Conservation (phyloP, 2,797 vertebrate genomes). For the Sebastes reedi region DNA sequence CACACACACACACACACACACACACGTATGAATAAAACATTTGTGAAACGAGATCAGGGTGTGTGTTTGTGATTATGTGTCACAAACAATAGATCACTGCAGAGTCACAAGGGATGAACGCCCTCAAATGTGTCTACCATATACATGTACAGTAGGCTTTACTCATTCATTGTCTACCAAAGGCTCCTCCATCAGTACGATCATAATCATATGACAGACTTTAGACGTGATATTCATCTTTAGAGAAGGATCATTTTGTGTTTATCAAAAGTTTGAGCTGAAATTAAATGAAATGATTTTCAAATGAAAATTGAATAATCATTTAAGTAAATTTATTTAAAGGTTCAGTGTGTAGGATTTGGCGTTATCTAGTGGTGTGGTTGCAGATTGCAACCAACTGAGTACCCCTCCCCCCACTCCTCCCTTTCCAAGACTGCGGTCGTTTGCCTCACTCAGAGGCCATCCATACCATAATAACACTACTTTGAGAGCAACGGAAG, state of each 20-base stretch:
- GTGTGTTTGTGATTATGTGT: slow-evolving; percentile 35
- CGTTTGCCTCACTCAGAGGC: too few relatives aligned
- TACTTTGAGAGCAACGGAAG: too few relatives aligned
- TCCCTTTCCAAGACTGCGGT: too few relatives aligned
- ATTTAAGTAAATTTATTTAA: background rate
- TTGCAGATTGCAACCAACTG: too few relatives aligned
- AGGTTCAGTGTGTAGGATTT: too few relatives aligned
- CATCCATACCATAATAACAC: too few relatives aligned
- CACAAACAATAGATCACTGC: slow-evolving; percentile 57
- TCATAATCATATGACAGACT: background rate
- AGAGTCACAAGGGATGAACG: slow-evolving; percentile 9
- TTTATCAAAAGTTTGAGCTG: background rate
- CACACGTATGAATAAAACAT: slow-evolving; percentile 37
- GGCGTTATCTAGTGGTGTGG: too few relatives aligned
- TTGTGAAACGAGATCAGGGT: slow-evolving; percentile 36
- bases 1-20: background rate
- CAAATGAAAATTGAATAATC: background rate
- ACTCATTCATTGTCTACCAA: slow-evolving; percentile 25
- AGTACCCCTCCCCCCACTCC: too few relatives aligned
- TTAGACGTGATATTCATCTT: background rate
- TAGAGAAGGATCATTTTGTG: background rate
- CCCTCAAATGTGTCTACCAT: slow-evolving; percentile 19
- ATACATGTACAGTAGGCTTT: background rate
- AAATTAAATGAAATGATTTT: background rate
- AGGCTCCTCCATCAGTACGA: background rate